Percentiles rank a stretch among this genome's conserved stretches.
Conservation (phyloP, 2,888 invertebrate species). For the Ganaspis brasiliensis region DNA sequence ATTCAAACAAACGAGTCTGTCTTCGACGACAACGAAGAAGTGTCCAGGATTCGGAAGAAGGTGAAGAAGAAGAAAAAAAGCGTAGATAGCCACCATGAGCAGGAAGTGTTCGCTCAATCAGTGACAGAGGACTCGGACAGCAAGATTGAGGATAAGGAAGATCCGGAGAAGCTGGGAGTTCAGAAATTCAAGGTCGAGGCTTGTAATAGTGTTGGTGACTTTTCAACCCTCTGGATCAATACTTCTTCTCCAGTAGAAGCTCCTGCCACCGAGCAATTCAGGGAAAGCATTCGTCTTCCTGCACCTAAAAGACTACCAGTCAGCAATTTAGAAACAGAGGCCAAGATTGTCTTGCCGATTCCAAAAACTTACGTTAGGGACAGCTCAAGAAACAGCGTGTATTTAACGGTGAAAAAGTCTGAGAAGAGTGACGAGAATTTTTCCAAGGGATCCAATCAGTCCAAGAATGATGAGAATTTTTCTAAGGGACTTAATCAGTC, state of each 20-base stretch:
- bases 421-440: too few relatives aligned
- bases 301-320: slow-evolving; percentile 63
- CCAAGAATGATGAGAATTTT: slow-evolving; percentile 46
- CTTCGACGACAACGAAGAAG: slow-evolving; percentile 42
- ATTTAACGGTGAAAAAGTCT: slow-evolving; percentile 72
- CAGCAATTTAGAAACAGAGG: slow-evolving; percentile 65
- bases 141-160: slow-evolving; percentile 51
- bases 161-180: slow-evolving; percentile 46
- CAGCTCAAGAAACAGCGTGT: slow-evolving; percentile 73
- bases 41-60: slow-evolving; percentile 60
- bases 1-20: slow-evolving; percentile 10
- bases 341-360: slow-evolving; percentile 70
- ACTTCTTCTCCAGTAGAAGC: slow-evolving; percentile 48
- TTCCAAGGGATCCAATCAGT: too few relatives aligned
- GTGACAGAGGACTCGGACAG: slow-evolving; percentile 46
- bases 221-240: slow-evolving; percentile 72
- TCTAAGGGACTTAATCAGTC: slow-evolving; percentile 49
- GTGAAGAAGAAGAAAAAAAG: slow-evolving; percentile 68
- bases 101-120: slow-evolving; percentile 26
- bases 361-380: slow-evolving; percentile 74
- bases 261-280: slow-evolving; percentile 68
- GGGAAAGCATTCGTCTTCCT: slow-evolving; percentile 74
- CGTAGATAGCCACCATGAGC: slow-evolving; percentile 58
- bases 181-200: slow-evolving; percentile 74
- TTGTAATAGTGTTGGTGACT: slow-evolving; percentile 75